phyloP scores from a whole-genome alignment of 2,113 vertebrate species.

The Cichladusa arquata region DNA sequence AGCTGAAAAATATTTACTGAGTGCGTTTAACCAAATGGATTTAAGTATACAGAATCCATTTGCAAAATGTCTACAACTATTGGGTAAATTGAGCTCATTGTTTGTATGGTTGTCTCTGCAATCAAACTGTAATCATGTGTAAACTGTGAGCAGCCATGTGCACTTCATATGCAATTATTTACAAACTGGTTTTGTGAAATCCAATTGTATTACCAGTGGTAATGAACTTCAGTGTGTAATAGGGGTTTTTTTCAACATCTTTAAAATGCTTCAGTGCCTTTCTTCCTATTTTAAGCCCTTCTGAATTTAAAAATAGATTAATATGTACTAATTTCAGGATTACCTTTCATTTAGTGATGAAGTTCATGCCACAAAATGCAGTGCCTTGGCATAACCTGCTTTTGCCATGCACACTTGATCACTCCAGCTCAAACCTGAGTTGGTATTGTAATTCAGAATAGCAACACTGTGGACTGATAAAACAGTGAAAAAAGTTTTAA shows the following conservation, averaged over 20 bases:
- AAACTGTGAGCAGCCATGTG: slow-evolving; percentile 62
- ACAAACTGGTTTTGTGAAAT: slow-evolving; percentile 57
- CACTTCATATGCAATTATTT: slow-evolving; percentile 66
- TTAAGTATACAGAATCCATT: slow-evolving; percentile 61
- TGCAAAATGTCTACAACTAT: slow-evolving; percentile 61
- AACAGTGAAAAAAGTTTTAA: background rate
- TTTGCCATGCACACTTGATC: background rate
- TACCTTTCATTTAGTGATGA: background rate
- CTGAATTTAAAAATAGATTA: background rate
- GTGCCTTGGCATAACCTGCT: background rate
- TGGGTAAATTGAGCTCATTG: slow-evolving; percentile 66
- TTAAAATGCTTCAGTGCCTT: slow-evolving; percentile 14
- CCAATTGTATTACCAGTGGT: slow-evolving; percentile 47
- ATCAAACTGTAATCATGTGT: slow-evolving; percentile 68
- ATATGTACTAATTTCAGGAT: background rate
- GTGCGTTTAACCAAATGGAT: slow-evolving; percentile 43
- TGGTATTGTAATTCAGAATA: background rate
- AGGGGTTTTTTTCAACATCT: background rate
- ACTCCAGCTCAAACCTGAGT: background rate
- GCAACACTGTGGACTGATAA: background rate
- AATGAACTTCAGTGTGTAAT: slow-evolving; percentile 30
- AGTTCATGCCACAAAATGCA: background rate
- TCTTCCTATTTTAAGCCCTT: background rate
- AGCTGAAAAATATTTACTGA: slow-evolving; percentile 63
- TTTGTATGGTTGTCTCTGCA: slow-evolving; percentile 64